Conservation (phyloP, 2,888 invertebrate genomes). For the Eristalinus aeneus region DNA sequence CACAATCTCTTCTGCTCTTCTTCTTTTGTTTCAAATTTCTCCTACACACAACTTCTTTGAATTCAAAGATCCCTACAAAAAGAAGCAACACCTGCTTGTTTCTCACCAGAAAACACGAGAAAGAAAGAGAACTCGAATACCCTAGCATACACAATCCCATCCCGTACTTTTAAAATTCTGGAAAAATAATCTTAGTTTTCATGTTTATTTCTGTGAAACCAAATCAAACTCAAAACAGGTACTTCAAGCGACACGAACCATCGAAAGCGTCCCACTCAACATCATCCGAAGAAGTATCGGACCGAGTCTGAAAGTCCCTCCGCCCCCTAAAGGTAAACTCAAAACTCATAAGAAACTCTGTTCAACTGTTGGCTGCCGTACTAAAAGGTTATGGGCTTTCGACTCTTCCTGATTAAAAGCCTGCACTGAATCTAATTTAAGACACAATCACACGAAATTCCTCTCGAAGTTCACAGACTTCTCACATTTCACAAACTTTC, state of each 20-base stretch:
- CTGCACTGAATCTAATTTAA: neutral
- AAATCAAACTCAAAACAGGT: conserved; percentile 48
- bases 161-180: conserved; percentile 3
- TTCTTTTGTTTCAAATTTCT: too few relatives aligned
- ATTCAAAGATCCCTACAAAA: too few relatives aligned
- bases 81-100: too few relatives aligned
- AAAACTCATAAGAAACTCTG: conserved; percentile 34
- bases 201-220: conserved; percentile 49
- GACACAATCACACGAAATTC: neutral
- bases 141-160: neutral
- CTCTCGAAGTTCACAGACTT: neutral
- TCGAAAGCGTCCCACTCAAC: conserved; percentile 76
- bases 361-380: conserved; percentile 23
- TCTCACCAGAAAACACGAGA: too few relatives aligned
- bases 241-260: conserved; percentile 73
- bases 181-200: conserved; percentile 62
- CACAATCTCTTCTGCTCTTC: too few relatives aligned
- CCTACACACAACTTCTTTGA: too few relatives aligned
- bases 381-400: conserved; percentile 25
- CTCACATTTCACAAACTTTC: neutral
- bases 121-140: neutral
- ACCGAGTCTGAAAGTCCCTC: conserved; percentile 62
- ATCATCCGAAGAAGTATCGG: conserved; percentile 60
- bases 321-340: conserved; percentile 50
- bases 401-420: neutral